Evolutionary conservation across 1,140 invertebrate genomes (phyloP), one percentile per base, ranked within the genome.

Genomic region (Sitodiplosis mosellana): DNA sequence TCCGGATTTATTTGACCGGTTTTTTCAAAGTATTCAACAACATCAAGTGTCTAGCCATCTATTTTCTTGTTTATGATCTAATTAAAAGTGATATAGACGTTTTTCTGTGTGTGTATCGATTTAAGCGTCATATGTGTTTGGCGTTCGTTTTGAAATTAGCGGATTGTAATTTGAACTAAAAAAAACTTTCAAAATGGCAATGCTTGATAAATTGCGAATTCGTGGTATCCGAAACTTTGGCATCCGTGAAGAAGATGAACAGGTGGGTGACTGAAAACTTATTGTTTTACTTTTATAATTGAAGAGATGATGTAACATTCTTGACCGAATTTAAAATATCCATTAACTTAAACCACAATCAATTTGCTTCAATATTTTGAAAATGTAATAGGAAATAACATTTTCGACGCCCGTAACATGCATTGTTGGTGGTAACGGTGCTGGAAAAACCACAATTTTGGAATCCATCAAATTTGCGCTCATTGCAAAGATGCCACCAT

Each of bases 381-480:
- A 10, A n/a, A n/a, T 18, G 11, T 34, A 34, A 0, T 33, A 63
- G 49, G 73, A 54, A 15, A 74, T 98, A 38, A 68, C 72, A 42
- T 98, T 99, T 68, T 74, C 76, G 12, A 77, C 74, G 33, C 95
- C 95, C 1, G 67, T 99, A 20, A 98, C 94, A 0, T 66, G 99
- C 12, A 95, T 99, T 59, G 68, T 96, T 6, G 95, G 95, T 0
- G 81, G 88, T 60, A 99, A 99, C 78, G 95, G 95, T 37, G 95
- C 90, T 59, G 96, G 95, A 15, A 99, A 99, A 77, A 98, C 94
- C 0, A 97, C 94, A 1, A 81, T 98, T 36, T 94, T 98, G 52
- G 94, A 98, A 67, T 80, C 82, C 50, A 64, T 99, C 1, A 91
- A 91, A 58, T 97, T 84, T 70, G 81, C 85, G 3, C 80, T 88